These are phyloP conservation scores for Trichogramma dendrolimi DNA, from an alignment of 2,888 invertebrate genomes.

Conservation along the genomic window DNA sequence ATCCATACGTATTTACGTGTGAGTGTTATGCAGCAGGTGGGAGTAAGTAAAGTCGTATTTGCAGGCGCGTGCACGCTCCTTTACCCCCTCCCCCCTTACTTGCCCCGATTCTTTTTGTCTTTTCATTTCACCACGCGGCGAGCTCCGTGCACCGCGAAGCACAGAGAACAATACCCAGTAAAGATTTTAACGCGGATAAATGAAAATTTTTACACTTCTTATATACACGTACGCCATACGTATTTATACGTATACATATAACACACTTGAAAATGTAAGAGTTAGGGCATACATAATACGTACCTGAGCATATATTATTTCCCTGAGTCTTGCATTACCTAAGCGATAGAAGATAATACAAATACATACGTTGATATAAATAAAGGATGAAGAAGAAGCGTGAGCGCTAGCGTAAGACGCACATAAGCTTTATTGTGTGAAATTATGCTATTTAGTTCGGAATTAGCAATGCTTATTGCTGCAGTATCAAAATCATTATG, in stretches of 20 bases:
- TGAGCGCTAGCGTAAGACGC: not conserved
- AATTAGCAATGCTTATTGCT: constrained; percentile 47
- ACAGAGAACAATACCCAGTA: constrained; percentile 45
- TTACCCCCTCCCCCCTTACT: not conserved
- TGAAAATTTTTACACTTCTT: constrained; percentile 43
- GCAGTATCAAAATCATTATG: not conserved
- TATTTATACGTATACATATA: not conserved
- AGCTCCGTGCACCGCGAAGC: constrained; percentile 12
- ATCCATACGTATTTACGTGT: constrained; percentile 1
- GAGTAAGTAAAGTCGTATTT: not conserved
- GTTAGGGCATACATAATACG: too few relatives aligned
- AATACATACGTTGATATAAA: too few relatives aligned
- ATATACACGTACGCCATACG: not conserved
- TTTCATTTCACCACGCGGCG: constrained; percentile 2
- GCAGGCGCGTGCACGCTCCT: not conserved
- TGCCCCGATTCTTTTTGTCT: constrained; percentile 1
- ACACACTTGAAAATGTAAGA: not conserved
- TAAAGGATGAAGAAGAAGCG: too few relatives aligned
- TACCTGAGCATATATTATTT: too few relatives aligned
- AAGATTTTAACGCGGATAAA: constrained; percentile 50
- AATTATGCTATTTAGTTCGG: constrained; percentile 42
- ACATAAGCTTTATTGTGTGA: not conserved
- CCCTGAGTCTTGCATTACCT: too few relatives aligned
- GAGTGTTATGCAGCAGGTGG: not conserved
- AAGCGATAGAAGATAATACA: too few relatives aligned